Percentiles rank a stretch among this genome's conserved stretches.
These are phyloP conservation scores for Melinaea menophilus DNA, from an alignment of 2,888 invertebrate species.

Conservation along the genomic window DNA sequence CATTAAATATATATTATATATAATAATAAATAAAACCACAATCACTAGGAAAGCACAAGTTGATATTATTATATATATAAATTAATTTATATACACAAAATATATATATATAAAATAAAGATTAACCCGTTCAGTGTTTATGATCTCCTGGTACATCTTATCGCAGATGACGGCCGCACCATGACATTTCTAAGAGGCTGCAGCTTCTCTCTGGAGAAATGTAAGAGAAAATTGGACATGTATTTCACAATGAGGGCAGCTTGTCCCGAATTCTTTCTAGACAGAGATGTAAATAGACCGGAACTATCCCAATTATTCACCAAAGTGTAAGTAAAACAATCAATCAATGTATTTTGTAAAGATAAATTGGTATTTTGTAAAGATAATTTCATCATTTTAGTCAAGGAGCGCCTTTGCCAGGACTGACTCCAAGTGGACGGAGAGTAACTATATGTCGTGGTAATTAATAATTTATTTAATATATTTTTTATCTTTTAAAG, in stretches of 20 bases:
- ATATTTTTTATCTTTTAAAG: too few species aligned
- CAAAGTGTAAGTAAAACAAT: constrained; percentile 77
- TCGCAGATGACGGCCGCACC: constrained; percentile 81
- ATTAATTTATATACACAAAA: background rate
- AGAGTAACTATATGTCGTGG: constrained; percentile 85
- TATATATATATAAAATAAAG: background rate
- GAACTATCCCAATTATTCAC: constrained; percentile 78
- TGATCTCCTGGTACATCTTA: constrained; percentile 18
- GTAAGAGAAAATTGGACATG: constrained; percentile 88
- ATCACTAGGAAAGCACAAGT: too few species aligned
- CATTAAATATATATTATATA: too few species aligned
- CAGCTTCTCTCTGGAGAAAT: constrained; percentile 87
- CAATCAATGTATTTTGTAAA: too few species aligned
- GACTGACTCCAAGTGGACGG: constrained; percentile 86
- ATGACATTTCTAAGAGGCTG: constrained; percentile 86
- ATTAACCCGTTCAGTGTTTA: too few species aligned
- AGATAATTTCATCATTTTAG: constrained; percentile 59
- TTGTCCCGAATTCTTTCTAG: constrained; percentile 87
- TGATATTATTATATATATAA: too few species aligned
- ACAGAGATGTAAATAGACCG: constrained; percentile 82
- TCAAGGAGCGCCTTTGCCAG: constrained; percentile 86
- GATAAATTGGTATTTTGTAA: too few species aligned
- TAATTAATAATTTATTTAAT: constrained; percentile 21
- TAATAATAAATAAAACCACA: too few species aligned
- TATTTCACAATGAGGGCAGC: constrained; percentile 91